A percentile compares a stretch with the other conserved stretches of the same genome.
Conservation (phyloP, 2,113 vertebrate genomes). For the Heterotilapia buettikoferi region DNA sequence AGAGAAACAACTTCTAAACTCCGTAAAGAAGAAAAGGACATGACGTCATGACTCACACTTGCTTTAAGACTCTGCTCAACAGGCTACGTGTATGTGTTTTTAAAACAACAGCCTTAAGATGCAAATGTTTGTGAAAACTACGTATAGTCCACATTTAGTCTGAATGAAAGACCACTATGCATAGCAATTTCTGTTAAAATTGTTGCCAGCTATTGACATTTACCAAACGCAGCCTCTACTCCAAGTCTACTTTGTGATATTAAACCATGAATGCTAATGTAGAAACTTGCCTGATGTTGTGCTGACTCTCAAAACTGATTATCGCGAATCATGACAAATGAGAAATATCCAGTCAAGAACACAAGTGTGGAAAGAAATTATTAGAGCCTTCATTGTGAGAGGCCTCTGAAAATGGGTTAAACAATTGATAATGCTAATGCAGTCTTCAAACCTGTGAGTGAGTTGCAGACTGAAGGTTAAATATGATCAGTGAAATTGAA, state of each 20-base stretch:
- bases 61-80: background rate
- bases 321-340: slow-evolving; percentile 1
- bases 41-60: background rate
- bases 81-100: background rate
- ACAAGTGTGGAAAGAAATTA: slow-evolving; percentile 20
- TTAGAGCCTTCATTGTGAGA: slow-evolving; percentile 16
- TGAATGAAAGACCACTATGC: background rate
- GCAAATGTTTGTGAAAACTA: background rate
- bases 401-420: slow-evolving; percentile 29
- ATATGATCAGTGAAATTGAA: slow-evolving; percentile 73
- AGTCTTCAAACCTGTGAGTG: slow-evolving; percentile 62
- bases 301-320: background rate
- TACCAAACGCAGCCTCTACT: background rate
- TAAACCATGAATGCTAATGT: background rate
- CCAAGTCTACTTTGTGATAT: background rate
- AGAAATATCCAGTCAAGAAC: slow-evolving; percentile 9
- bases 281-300: background rate
- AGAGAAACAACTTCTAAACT: background rate
- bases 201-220: background rate
- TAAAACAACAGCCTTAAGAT: background rate
- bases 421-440: slow-evolving; percentile 53
- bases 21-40: background rate
- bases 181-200: background rate
- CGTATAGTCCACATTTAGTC: accelerated
- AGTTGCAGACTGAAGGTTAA: slow-evolving; percentile 68